Evolutionary conservation across 2,888 invertebrate species (phyloP), one percentile per base, ranked within the genome.

Genomic region (Spilarctia lutea): DNA sequence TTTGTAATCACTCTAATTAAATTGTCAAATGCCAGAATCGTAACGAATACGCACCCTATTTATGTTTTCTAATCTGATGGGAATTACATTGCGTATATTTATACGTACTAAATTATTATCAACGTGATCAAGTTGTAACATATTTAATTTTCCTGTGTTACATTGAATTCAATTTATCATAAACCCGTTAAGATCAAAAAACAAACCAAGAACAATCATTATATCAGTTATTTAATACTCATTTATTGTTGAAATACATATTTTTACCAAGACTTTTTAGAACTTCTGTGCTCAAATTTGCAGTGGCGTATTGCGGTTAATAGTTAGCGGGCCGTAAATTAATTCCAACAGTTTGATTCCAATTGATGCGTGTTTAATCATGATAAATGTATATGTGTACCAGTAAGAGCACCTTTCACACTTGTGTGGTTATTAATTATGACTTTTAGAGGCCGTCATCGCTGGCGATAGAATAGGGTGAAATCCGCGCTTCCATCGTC

Each of bases 321-420:
- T 42, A 70, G 73, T 30, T 72, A 70, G 45, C 74, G 67, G 74
- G 75, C 68, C 74, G 76, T 48, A 76, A 74, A 75, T 73, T 70
- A 75, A 79, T 79, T 81, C 77, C 79, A 81, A 79, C 82, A 84
- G 75, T 83, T 87, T 84, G 76, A 87, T 84, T 85, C 83, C 82
- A 86, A 85, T 88, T 85, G 80, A 86, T 88, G 84, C 78, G 77
- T 88, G 76, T 85, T 80, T 82, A 81, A 52, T 82, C 81, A 80
- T 83, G 76, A 83, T 87, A 78, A 84, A 83, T 87, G 78, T 78
- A 72, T 81, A 72, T 81, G 75, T 80, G 69, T 81, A 81, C 72
- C 82, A 74, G 63, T 76, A 70, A n/a, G 81, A 82, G 75, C 75
- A 70, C 63, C 35, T 69, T 81, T 78, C 79, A 79, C 75, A 80